Evolutionary conservation across 2,888 invertebrate species (phyloP).

Genomic region (Laothoe populi): DNA sequence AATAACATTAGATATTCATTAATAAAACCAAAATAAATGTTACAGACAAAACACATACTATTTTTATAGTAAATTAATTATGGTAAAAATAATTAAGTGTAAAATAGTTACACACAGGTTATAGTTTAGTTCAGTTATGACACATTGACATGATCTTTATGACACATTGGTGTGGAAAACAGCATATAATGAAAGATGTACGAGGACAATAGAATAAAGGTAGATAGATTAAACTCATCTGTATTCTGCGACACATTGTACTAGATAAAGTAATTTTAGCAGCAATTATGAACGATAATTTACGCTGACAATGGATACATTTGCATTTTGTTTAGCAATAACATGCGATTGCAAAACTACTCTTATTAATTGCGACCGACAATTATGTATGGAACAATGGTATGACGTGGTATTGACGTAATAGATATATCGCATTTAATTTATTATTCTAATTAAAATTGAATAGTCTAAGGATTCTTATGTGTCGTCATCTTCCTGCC

Average conservation of each 20-base stretch:
- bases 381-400: conserved; percentile 14
- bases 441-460: not conserved
- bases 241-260: not conserved
- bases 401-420: conserved; percentile 3
- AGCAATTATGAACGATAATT: conserved; percentile 13
- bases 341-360: conserved; percentile 3
- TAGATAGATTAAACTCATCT: not conserved
- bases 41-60: too few species aligned
- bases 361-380: conserved; percentile 12
- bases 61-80: too few species aligned
- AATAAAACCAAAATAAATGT: too few species aligned
- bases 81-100: too few species aligned
- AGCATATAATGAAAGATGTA: too few species aligned
- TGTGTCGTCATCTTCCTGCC: too few species aligned
- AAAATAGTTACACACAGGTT: too few species aligned
- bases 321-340: conserved; percentile 6
- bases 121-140: too few species aligned
- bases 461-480: too few species aligned
- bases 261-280: not conserved
- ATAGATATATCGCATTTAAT: not conserved
- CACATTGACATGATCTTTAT: too few species aligned
- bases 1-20: too few species aligned
- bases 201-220: not conserved
- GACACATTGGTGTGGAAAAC: too few species aligned
- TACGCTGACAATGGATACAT: not conserved